These are phyloP conservation scores for Furcifer pardalis DNA, from an alignment of 2,797 vertebrate species.

Conservation along the genomic window DNA sequence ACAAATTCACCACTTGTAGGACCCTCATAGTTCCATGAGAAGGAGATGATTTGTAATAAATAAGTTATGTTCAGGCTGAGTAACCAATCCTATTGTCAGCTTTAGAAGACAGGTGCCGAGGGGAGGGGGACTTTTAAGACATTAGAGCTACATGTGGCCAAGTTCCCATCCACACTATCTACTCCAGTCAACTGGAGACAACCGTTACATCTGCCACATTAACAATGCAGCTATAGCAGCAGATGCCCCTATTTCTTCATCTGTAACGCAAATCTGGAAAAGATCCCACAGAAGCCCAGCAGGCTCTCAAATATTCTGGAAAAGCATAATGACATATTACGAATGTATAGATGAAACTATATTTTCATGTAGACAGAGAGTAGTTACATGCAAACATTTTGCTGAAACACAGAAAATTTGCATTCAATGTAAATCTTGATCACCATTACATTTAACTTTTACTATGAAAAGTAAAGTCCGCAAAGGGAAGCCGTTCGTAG, in stretches of 20 bases:
- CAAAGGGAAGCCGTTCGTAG: background rate
- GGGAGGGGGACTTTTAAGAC: background rate
- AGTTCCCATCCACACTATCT: background rate
- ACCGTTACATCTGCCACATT: background rate
- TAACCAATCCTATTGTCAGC: background rate
- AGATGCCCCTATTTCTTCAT: background rate
- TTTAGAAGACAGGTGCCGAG: background rate
- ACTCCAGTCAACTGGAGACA: background rate
- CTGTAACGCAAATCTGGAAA: background rate
- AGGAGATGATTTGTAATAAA: rapidly evolving
- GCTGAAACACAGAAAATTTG: background rate
- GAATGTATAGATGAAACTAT: background rate
- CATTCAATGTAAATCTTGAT: background rate
- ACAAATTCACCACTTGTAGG: background rate
- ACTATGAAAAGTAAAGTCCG: slow-evolving; percentile 12
- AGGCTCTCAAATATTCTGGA: rapidly evolving
- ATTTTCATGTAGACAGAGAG: background rate
- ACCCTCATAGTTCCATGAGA: background rate
- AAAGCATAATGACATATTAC: background rate
- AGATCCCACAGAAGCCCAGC: background rate
- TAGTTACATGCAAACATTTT: background rate
- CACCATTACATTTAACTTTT: background rate
- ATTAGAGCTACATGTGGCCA: background rate
- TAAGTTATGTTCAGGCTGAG: rapidly evolving
- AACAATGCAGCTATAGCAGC: background rate